These are phyloP conservation scores for Clarias magur DNA, from an alignment of 2,113 vertebrate genomes.

Conservation along the genomic window DNA sequence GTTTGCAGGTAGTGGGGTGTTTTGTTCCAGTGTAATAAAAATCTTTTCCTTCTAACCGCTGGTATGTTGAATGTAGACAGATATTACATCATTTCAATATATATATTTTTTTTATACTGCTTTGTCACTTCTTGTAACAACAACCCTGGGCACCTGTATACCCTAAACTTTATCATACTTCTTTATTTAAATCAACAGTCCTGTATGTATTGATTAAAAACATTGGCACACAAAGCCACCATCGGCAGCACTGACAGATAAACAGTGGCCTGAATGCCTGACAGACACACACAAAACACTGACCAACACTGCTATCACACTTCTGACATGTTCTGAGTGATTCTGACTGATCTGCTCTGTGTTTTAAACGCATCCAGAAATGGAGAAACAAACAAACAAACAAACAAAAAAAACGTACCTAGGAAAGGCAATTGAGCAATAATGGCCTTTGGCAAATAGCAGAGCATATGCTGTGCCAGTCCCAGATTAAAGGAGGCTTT, in stretches of 20 bases:
- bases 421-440: slow-evolving; percentile 55
- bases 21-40: neutral
- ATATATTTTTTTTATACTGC: no score
- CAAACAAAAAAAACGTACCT: slow-evolving; percentile 22
- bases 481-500: slow-evolving; percentile 54
- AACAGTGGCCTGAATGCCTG: neutral
- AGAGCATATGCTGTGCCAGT: slow-evolving; percentile 55
- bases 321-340: no score
- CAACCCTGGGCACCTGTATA: neutral
- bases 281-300: no score
- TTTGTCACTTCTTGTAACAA: neutral
- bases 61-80: neutral
- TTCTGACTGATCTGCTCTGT: neutral
- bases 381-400: neutral
- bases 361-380: neutral
- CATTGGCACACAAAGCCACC: neutral
- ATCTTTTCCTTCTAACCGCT: neutral
- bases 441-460: slow-evolving; percentile 59
- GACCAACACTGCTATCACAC: neutral
- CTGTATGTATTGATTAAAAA: neutral
- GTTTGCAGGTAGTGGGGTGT: slow-evolving; percentile 12
- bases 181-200: neutral
- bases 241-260: neutral
- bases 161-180: neutral
- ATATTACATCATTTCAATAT: neutral